Base-by-base conservation (phyloP, 1,140 invertebrate species). In the Pseudoatta argentina region DNA sequence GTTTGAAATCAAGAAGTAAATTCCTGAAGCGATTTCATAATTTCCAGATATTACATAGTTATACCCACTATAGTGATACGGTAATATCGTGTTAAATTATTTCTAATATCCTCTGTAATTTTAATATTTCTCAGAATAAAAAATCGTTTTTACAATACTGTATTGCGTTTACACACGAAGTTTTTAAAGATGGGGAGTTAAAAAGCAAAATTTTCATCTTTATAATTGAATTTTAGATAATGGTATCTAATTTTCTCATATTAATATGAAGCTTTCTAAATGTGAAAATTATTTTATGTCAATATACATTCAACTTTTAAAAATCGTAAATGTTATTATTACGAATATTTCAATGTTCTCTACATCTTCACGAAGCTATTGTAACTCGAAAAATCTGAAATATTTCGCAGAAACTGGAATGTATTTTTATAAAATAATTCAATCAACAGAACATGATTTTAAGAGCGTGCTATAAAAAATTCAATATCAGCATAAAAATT, bases 41-140 rank as follows among this genome's bases (percentile, higher is more conserved):
- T 75, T 75, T 48, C 8, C 5, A 57, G 18, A 75, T 57, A 34
- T 75, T 75, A 30, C 30, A 39, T 30, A 57, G n/a, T 75, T 57
- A 75, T 55, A 27, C 2, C 6, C 12, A n/a, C 18, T 76, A 30
- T 30, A 61, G 30, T 21, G 1, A 48, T 44, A 67, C 12, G n/a
- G 27, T 30, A 51, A 48, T 27, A 48, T 39, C 14, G 3, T 59
- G 30, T 61, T 39, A 76, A 66, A 66, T 78, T 51, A 24, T 24
- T 66, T 5, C 18, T 44, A 63, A 77, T 61, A 44, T n/a, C 21
- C 21, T n/a, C 6, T n/a, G 6, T 18, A 75, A 64, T 51, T 48
- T 78, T 39, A 63, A 44, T 48, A n/a, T 30, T 24, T 77, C 0
- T 39, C 4, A 21, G 16, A 64, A 27, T 64, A 14, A 78, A 10